Evolutionary conservation across 35 echinoderm and acorn worm species (phyloP), one percentile per base, ranked within the genome.

Genomic region (Amphiura filiformis): DNA sequence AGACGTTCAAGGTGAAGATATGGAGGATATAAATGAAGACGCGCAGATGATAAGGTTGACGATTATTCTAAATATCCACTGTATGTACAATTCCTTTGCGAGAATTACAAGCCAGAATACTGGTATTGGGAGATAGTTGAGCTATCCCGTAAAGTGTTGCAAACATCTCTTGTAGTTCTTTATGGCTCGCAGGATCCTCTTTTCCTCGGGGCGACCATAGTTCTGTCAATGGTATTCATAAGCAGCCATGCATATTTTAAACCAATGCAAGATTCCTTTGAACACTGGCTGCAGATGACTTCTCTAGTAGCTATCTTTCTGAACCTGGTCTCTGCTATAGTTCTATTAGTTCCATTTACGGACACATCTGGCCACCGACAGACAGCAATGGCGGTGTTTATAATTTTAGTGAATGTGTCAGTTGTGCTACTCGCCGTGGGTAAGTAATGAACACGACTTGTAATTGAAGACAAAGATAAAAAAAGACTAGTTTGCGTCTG

Each of bases 51-150:
- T 47, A 4, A 47, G 17, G 17, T 17, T 9, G 17, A 4, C 41
- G 41, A 70, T 70, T 15, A 18, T 3, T 23, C 28, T 13, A 18
- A 70, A n/a, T 70, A 70, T 1, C 61, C 61, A 11, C 28, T 70
- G 11, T 70, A 70, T 30, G 28, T 70, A 13, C 61, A 23, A 23
- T 91, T 91, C 42, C 89, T 91, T 32, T 57, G 81, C 57, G 89
- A 85, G 37, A 91, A 85, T 70, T 91, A 91, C 89, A 91, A 81
- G 44, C 36, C 42, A 35, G 39, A 79, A 14, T 91, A 91, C 49
- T 91, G 89, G 89, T n/a, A n/a, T n/a, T 91, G 82, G 89, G 89
- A 86, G 37, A 86, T 86, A 9, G 52, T 86, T 64, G 83, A 86
- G 33, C 47, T 91, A 34, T 30, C 77, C 0, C 70, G 89, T 13